Base-by-base conservation (phyloP, 2,113 vertebrate genomes). In the Stictonetta naevosa region DNA sequence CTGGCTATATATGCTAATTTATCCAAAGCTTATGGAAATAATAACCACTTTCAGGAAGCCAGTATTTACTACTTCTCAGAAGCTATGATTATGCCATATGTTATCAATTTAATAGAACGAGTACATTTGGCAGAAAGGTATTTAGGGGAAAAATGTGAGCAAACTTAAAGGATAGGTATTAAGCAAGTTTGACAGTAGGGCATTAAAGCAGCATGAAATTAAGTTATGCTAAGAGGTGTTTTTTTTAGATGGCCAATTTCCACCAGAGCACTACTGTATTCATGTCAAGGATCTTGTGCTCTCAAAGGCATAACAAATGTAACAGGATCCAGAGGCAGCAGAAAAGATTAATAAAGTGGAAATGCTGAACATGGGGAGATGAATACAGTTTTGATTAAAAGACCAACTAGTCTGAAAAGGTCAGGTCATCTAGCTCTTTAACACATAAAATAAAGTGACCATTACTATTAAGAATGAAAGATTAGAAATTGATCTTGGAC, bases 171-270 rank as follows among this genome's bases (percentile, higher is more conserved):
- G 38, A 69, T 31, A 79, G 53, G 66, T 88, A 85, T 95, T 95
- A 93, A 76, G 44, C 20, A 77, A 48, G 29, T 83, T 88, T 94
- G 92, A 88, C 46, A 67, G 77, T 13, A 77, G 44, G 22, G 34
- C 90, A 36, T 4, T 13, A 88, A 92, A 90, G 79, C 6, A 95
- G 58, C 90, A 89, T 95, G 79, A 93, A 95, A 95, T 96, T 92
- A 94, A 63, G 52, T 76, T 90, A 84, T 40, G 40, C 83, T 95
- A 92, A 86, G 76, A 84, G 29, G 42, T 63, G 56, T 31, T 88
- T 77, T 95, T 95, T 88, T 94, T 26, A 92, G 93, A 89, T 80
- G 20, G 26, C 22, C 89, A 74, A 90, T 92, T 94, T 89, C 25
- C 52, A 86, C 74, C 74, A 69, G n/a, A 87, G 62, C 3, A 2